Evolutionary conservation across 1,140 invertebrate species (phyloP).

Genomic region (Theocolax elegans): DNA sequence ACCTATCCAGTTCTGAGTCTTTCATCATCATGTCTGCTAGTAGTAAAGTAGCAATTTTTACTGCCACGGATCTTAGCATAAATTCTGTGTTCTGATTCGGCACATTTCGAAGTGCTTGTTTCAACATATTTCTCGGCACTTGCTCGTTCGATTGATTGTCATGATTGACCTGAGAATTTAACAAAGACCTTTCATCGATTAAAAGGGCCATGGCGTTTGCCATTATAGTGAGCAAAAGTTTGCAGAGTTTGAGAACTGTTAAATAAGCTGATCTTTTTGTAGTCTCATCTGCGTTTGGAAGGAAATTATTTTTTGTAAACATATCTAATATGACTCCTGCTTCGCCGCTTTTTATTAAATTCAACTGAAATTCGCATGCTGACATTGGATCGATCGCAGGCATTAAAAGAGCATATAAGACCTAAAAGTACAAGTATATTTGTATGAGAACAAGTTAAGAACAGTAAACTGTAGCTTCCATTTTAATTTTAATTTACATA

Average conservation of each 20-base stretch:
- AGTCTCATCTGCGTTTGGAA: constrained; percentile 82
- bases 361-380: constrained; percentile 87
- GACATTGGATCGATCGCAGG: constrained; percentile 86
- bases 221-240: constrained; percentile 87
- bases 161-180: constrained; percentile 55
- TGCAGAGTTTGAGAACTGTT: constrained; percentile 88
- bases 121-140: constrained; percentile 71
- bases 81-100: constrained; percentile 78
- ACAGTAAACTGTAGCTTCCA: background rate
- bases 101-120: constrained; percentile 77
- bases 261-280: constrained; percentile 88
- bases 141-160: constrained; percentile 61
- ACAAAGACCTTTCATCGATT: constrained; percentile 68
- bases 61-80: constrained; percentile 78
- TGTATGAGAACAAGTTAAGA: constrained; percentile 1
- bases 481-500: constrained; percentile 43
- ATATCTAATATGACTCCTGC: constrained; percentile 84
- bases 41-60: constrained; percentile 79
- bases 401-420: constrained; percentile 91
- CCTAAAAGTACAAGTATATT: constrained; percentile 69
- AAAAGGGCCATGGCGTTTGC: constrained; percentile 79
- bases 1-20: constrained; percentile 65
- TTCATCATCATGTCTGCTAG: constrained; percentile 70
- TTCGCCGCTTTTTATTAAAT: constrained; percentile 88
- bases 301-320: constrained; percentile 88